Base-by-base conservation (phyloP, 1,140 invertebrate genomes). In the Atopsyche davidsoni region DNA sequence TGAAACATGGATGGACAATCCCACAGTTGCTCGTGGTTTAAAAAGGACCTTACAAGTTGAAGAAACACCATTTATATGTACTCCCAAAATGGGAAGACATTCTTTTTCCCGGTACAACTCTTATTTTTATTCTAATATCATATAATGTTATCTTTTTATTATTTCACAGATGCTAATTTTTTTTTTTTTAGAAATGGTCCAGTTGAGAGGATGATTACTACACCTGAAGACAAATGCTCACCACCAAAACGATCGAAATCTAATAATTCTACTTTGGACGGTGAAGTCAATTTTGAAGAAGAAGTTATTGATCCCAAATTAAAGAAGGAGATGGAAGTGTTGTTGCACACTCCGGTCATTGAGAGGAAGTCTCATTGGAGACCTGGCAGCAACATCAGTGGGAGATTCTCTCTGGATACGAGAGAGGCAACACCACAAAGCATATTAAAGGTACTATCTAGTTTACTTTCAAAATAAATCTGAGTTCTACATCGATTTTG, bases 31-130 rank as follows among this genome's bases (percentile, higher is more conserved):
- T 7, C 62, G 62, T 6, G 68, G 68, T 0, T 50, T 73, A 9
- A 73, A 72, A 50, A 60, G 69, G 3, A 64, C 62, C 0, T 53
- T 72, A 0, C 60, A 67, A 19, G 61, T 72, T 23, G 67, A 72
- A 55, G 67, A 73, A 2, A 73, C 71, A 3, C 69, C 69, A 1
- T 73, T 73, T 41, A 67, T 73, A 24, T 73, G 71, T 19, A 71
- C 70, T 2, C 70, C 70, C 0, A 73, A 73, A 53, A 39, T 69
- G 28, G 56, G 53, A 3, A 58, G 59, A 28, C 40, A 45, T 13
- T 21, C 25, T 10, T n/a, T n/a, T n/a, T 25, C 35, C 11, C 46
- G 42, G 54, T 56, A 22, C 6, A 41, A 13, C 21, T 51, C 10
- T 16, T 34, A 11, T 34, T 7, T 17, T 38, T 46, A 17, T 25